phyloP scores from a whole-genome alignment of 2,797 vertebrate species.

The Iguana delicatissima region DNA sequence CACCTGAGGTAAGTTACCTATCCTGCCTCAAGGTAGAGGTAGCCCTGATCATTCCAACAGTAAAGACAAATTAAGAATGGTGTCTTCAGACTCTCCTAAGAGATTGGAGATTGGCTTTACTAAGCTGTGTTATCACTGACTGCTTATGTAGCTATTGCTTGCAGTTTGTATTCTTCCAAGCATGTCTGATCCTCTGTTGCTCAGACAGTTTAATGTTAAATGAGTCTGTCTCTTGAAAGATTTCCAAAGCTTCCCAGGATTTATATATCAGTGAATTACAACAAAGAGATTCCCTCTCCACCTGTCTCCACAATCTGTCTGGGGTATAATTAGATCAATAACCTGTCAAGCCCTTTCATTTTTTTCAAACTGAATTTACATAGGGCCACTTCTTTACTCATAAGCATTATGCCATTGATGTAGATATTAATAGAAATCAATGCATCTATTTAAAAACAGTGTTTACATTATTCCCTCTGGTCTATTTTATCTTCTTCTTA shows the following conservation, averaged over 20 bases:
- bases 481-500: conserved; percentile 7
- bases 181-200: conserved; percentile 57
- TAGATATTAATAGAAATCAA: conserved; percentile 39
- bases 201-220: conserved; percentile 54
- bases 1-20: not conserved
- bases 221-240: conserved; percentile 27
- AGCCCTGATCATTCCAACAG: not conserved
- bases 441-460: conserved; percentile 20
- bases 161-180: conserved; percentile 59
- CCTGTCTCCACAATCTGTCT: conserved; percentile 5
- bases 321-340: not conserved
- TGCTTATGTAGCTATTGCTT: conserved; percentile 63
- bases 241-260: conserved; percentile 55
- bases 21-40: not conserved
- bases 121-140: conserved; percentile 65
- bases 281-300: conserved; percentile 38
- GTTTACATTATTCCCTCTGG: not conserved
- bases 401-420: conserved; percentile 32
- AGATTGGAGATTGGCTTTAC: conserved; percentile 59
- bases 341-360: conserved; percentile 16
- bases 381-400: not conserved
- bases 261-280: conserved; percentile 36
- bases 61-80: not conserved
- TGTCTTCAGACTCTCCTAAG: conserved; percentile 66
- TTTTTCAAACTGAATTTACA: conserved; percentile 11